A percentile compares a stretch with the other conserved stretches of the same genome.
Evolutionary conservation across 1,140 invertebrate species (phyloP).

Genomic region (Megalonaias nervosa): DNA sequence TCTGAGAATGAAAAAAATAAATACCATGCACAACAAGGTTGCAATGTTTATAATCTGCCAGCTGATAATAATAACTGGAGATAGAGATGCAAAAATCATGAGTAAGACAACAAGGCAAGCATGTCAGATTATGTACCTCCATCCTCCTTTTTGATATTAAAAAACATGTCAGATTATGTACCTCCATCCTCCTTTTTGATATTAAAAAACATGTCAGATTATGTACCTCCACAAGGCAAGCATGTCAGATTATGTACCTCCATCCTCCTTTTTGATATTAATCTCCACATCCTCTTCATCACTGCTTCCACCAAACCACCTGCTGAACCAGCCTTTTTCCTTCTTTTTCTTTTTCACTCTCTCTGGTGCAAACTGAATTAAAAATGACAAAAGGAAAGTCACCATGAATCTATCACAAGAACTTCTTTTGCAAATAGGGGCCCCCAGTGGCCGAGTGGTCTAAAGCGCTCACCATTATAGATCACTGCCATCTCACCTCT

Average conservation of each 20-base stretch:
- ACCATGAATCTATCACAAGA: too few species aligned
- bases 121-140: too few species aligned
- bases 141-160: not conserved
- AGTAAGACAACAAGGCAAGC: too few species aligned
- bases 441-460: too few species aligned
- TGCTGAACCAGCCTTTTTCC: conserved; percentile 56
- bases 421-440: too few species aligned
- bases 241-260: conserved; percentile 13
- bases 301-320: conserved; percentile 48
- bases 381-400: not conserved
- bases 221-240: not conserved
- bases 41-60: too few species aligned
- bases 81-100: too few species aligned
- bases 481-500: too few species aligned
- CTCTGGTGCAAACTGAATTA: conserved; percentile 75
- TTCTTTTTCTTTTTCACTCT: conserved; percentile 49
- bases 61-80: too few species aligned
- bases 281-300: conserved; percentile 58
- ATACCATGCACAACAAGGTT: too few species aligned
- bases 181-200: not conserved
- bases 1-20: too few species aligned
- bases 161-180: not conserved
- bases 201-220: not conserved
- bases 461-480: too few species aligned
- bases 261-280: conserved; percentile 36